Evolutionary conservation across 1,140 invertebrate genomes (phyloP).

Genomic region (Plutomurus gul): DNA sequence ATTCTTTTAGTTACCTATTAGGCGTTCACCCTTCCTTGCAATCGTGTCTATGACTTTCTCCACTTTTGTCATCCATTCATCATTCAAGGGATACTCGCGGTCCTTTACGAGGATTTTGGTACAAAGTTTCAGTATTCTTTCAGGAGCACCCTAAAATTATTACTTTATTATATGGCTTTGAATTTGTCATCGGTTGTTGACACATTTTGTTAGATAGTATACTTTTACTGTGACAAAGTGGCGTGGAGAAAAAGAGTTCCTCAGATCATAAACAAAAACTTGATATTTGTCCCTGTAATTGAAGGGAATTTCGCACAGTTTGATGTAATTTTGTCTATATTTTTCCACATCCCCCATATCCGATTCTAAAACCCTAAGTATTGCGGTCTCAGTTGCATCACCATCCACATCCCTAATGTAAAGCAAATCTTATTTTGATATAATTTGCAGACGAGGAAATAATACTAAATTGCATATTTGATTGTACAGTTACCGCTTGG

Average conservation of each 20-base stretch:
- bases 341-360: conserved; percentile 66
- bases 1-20: conserved; percentile 61
- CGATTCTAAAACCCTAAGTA: conserved; percentile 76
- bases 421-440: neutral
- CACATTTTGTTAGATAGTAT: neutral
- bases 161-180: too few relatives aligned
- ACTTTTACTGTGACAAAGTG: conserved; percentile 52
- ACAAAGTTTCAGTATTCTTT: conserved; percentile 80
- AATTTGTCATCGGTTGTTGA: neutral
- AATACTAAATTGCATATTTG: neutral
- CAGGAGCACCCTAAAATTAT: conserved; percentile 92
- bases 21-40: conserved; percentile 81
- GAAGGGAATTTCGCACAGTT: conserved; percentile 77
- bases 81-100: conserved; percentile 65
- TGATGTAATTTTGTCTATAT: conserved; percentile 68
- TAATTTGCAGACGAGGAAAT: neutral
- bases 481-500: conserved; percentile 59
- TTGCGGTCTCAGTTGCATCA: conserved; percentile 80
- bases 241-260: conserved; percentile 53
- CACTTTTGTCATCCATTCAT: conserved; percentile 66
- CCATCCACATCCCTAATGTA: conserved; percentile 64
- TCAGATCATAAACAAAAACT: conserved; percentile 68
- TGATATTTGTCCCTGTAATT: conserved; percentile 87
- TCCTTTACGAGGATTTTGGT: conserved; percentile 71
- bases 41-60: conserved; percentile 70